Base-by-base conservation (phyloP, 2,888 invertebrate species). In the Taenaris catops region DNA sequence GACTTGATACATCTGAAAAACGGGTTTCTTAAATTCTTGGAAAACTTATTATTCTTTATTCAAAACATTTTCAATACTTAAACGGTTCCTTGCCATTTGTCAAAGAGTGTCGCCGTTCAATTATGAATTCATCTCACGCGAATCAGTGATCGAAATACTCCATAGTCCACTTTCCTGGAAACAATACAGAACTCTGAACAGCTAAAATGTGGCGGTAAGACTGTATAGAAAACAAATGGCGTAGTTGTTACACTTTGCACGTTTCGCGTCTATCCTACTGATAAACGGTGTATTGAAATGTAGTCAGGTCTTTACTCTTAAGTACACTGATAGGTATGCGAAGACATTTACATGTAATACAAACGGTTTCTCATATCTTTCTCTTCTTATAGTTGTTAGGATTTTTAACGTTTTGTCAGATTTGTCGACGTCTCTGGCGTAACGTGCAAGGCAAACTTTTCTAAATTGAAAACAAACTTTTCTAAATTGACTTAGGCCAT, bases 211-310 rank as follows among this genome's bases (percentile, higher is more conserved):
- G 6, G 14, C 18, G 28, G 20, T 16, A 7, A 10, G 7, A 21
- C 21, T 10, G 29, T n/a, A n/a, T 14, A 21, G 29, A 10, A 21
- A 29, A 9, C 31, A 23, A 14, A 16, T 23, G 8, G 9, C 2
- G 5, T n/a, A 8, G n/a, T 31, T 23, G 20, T 10, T 10, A 31
- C n/a, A 23, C 21, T 9, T 9, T 14, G 14, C 31, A 31, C 31
- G 31, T 8, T 1, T 16, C 10, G 5, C 18, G 6, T 11, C 28
- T 16, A 17, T 21, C 31, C 23, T 14, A 16, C 24, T 35, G 28
- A 23, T 28, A 24, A 28, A 28, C 23, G 35, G 28, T 24, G 11
- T 28, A 35, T 35, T 35, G 35, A 24, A 35, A 24, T 17, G 28
- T 35, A 12, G 14, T 11, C 5, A 11, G 18, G n/a, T 8, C 10